phyloP scores from a whole-genome alignment of 2,888 invertebrate genomes.

The Amphipyra berbera region DNA sequence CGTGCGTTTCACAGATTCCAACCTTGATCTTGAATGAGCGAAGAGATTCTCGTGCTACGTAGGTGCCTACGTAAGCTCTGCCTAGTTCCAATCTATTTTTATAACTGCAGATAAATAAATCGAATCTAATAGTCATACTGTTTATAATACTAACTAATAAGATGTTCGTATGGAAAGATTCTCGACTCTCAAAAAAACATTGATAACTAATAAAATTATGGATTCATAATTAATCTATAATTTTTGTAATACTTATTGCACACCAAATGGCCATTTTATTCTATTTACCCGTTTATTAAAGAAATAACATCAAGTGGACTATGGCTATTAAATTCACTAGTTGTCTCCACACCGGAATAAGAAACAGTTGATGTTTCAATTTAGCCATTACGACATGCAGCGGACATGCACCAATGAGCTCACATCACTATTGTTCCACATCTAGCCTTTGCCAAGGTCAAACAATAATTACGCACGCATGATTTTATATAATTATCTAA shows the following conservation, averaged over 20 bases:
- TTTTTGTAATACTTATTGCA: not conserved
- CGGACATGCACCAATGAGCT: slow-evolving; percentile 69
- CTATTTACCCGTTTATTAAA: not conserved
- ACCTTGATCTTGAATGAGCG: slow-evolving; percentile 66
- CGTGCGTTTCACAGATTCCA: slow-evolving; percentile 48
- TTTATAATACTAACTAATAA: slow-evolving; percentile 21
- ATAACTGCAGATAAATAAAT: slow-evolving; percentile 51
- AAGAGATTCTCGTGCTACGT: slow-evolving; percentile 49
- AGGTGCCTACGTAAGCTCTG: slow-evolving; percentile 53
- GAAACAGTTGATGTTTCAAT: slow-evolving; percentile 60
- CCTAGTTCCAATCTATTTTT: slow-evolving; percentile 56
- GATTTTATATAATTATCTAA: slow-evolving; percentile 64
- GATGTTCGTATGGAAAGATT: slow-evolving; percentile 10
- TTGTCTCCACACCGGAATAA: slow-evolving; percentile 23
- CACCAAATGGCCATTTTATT: no score
- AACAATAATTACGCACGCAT: slow-evolving; percentile 61
- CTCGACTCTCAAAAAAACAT: no score
- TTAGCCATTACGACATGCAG: slow-evolving; percentile 64
- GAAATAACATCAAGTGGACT: slow-evolving; percentile 1
- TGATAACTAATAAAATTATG: no score
- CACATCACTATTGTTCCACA: slow-evolving; percentile 67
- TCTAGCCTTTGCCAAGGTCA: slow-evolving; percentile 73
- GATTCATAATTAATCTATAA: no score
- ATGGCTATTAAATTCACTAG: slow-evolving; percentile 13
- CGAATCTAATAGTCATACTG: slow-evolving; percentile 29